phyloP scores from a whole-genome alignment of 2,888 invertebrate species.

The Drosophila meridiana region DNA sequence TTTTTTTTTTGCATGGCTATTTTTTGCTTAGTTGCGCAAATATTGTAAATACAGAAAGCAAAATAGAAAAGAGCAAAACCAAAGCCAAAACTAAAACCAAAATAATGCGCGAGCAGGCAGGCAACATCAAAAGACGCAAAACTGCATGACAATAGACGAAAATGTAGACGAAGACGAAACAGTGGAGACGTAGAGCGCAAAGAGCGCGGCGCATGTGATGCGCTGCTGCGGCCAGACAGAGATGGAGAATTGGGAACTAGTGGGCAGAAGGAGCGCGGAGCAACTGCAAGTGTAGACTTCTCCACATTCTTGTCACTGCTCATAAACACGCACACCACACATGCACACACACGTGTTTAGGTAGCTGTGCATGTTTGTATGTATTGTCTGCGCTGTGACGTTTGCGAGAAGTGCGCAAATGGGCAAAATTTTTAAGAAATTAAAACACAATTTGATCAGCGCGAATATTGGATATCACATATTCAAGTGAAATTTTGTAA shows the following conservation, averaged over 20 bases:
- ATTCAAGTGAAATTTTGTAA: not conserved
- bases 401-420: conserved; percentile 39
- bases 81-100: conserved; percentile 22
- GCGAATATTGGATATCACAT: conserved; percentile 1
- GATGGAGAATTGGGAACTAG: not conserved
- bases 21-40: conserved; percentile 59
- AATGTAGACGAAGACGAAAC: not conserved
- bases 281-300: conserved; percentile 17
- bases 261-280: not conserved
- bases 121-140: conserved; percentile 45
- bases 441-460: conserved; percentile 9
- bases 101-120: conserved; percentile 36
- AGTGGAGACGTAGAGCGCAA: too few relatives aligned
- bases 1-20: conserved; percentile 18
- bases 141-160: conserved; percentile 33
- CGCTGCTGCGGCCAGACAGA: conserved; percentile 12
- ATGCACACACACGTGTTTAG: not conserved
- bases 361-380: conserved; percentile 3
- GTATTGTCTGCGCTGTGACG: conserved; percentile 22
- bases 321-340: not conserved
- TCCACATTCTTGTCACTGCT: conserved; percentile 15
- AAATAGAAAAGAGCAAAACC: conserved; percentile 2
- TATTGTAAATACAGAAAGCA: conserved; percentile 29
- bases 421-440: not conserved
- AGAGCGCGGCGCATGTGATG: conserved; percentile 4